Percentiles rank a stretch among this genome's conserved stretches.
phyloP scores from a whole-genome alignment of 2,113 vertebrate species.

The Picathartes gymnocephalus region DNA sequence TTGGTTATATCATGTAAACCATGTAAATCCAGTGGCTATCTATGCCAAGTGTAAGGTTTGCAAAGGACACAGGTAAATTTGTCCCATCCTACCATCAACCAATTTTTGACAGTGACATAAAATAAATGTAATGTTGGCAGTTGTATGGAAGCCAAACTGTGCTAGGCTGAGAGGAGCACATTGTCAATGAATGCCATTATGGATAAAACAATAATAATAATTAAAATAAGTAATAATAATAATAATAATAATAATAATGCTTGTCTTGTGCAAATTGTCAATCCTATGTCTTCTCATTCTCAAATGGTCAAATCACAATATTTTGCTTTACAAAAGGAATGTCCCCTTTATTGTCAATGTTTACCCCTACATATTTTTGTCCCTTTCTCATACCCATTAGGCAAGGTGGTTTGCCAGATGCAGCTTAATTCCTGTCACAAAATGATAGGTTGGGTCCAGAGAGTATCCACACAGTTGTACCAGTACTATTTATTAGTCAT shows the following conservation, averaged over 20 bases:
- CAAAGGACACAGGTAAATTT: not conserved
- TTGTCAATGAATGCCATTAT: not conserved
- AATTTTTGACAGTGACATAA: not conserved
- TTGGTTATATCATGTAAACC: not conserved
- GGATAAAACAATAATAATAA: not conserved
- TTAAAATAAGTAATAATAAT: not conserved
- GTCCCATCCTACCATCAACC: not conserved
- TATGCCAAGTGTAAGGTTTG: not conserved
- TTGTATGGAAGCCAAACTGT: not conserved
- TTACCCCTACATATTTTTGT: not conserved
- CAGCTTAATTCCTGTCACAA: not conserved
- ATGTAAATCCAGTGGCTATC: not conserved
- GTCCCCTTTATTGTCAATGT: not conserved
- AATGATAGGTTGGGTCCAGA: not conserved
- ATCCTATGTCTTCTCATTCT: not conserved
- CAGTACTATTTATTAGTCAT: not conserved
- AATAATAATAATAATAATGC: not conserved
- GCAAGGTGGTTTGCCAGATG: not conserved
- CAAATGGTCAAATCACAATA: fast-evolving
- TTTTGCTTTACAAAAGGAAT: not conserved
- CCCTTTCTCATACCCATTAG: not conserved
- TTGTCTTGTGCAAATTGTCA: not conserved
- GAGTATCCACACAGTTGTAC: not conserved
- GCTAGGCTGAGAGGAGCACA: not conserved
- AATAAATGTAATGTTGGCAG: not conserved